phyloP scores from a whole-genome alignment of 2,113 vertebrate genomes.

The Saimiri boliviensis region DNA sequence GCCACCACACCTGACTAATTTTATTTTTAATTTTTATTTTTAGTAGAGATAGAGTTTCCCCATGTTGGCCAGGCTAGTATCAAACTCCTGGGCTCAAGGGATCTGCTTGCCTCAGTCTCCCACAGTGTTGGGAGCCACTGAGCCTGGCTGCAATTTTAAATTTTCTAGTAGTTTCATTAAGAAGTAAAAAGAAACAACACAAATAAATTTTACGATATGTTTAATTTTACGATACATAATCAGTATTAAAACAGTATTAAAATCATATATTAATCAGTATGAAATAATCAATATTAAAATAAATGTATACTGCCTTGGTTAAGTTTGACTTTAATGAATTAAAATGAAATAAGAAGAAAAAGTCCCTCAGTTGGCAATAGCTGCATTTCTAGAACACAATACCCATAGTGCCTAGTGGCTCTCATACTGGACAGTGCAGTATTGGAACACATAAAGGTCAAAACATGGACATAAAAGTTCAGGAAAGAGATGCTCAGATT shows the following conservation, averaged over 20 bases:
- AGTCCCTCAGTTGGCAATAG: neutral
- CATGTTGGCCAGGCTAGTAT: too few relatives aligned
- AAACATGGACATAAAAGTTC: neutral
- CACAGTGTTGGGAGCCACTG: too few relatives aligned
- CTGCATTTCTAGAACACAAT: neutral
- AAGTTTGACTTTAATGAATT: neutral
- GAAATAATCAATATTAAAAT: neutral
- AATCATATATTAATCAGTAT: too few relatives aligned
- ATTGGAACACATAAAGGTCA: neutral
- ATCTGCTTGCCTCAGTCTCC: too few relatives aligned
- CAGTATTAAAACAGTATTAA: neutral
- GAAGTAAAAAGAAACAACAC: neutral
- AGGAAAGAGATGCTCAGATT: neutral
- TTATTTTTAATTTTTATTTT: too few relatives aligned
- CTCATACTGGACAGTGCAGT: fast-evolving
- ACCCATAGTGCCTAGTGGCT: too few relatives aligned
- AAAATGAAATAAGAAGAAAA: neutral
- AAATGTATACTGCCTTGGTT: neutral
- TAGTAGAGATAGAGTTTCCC: too few relatives aligned
- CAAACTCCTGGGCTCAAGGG: too few relatives aligned
- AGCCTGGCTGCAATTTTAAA: neutral
- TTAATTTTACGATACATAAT: neutral
- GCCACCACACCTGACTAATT: too few relatives aligned
- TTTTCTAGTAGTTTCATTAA: neutral
- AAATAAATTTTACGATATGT: neutral